These are phyloP conservation scores for Drosophila histrio DNA, from an alignment of 2,888 invertebrate genomes.

Conservation along the genomic window DNA sequence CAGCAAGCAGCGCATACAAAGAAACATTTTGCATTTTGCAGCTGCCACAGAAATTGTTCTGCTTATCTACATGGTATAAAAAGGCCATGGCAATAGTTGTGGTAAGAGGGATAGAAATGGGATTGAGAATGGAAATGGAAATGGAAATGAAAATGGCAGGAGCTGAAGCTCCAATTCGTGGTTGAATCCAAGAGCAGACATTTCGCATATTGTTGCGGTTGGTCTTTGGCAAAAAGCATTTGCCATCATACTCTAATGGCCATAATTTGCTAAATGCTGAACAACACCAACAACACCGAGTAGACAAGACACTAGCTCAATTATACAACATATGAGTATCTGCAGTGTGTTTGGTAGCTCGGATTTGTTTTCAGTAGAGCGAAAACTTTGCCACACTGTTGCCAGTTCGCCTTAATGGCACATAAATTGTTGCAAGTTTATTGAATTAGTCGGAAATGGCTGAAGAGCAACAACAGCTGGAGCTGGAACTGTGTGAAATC, in stretches of 20 bases:
- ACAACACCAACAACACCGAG: neutral
- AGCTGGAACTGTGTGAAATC: slow-evolving; percentile 22
- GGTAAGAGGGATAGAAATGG: neutral
- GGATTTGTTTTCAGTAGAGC: slow-evolving; percentile 6
- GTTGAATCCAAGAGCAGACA: slow-evolving; percentile 16
- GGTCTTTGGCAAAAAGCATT: slow-evolving; percentile 9
- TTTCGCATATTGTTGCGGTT: slow-evolving; percentile 23
- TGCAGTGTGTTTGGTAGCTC: neutral
- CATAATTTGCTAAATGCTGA: slow-evolving; percentile 48
- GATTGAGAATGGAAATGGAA: neutral
- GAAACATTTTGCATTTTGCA: slow-evolving; percentile 21
- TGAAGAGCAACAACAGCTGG: neutral
- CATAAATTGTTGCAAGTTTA: slow-evolving; percentile 53
- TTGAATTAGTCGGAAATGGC: slow-evolving; percentile 56
- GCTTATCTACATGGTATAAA: slow-evolving; percentile 42
- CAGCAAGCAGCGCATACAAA: slow-evolving; percentile 33
- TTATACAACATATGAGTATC: slow-evolving; percentile 13
- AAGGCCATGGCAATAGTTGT: neutral
- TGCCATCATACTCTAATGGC: slow-evolving; percentile 32
- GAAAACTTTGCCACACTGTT: slow-evolving; percentile 11
- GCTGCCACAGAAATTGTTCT: slow-evolving; percentile 26
- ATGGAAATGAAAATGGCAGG: neutral
- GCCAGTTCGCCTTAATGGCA: slow-evolving; percentile 26
- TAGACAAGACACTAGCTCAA: slow-evolving; percentile 9
- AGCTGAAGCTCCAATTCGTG: slow-evolving; percentile 24